Evolutionary conservation across 2,888 invertebrate genomes (phyloP).

Genomic region (Achlya flavicornis): DNA sequence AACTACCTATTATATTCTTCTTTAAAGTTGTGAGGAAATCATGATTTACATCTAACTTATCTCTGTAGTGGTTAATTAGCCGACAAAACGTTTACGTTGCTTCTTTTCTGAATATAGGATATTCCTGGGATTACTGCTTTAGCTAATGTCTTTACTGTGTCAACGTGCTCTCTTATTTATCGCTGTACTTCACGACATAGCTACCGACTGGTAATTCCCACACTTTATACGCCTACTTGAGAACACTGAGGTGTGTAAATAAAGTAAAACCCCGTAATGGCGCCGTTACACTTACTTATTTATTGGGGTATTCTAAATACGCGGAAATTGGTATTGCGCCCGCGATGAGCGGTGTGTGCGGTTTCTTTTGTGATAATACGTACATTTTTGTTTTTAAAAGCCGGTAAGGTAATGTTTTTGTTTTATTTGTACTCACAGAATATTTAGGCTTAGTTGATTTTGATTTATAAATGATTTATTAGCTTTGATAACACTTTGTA

Average conservation of each 20-base stretch:
- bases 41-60: too few relatives aligned
- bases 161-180: conserved; percentile 42
- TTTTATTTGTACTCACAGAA: conserved; percentile 5
- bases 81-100: too few relatives aligned
- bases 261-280: conserved; percentile 72
- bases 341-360: conserved; percentile 13
- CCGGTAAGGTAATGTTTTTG: conserved; percentile 8
- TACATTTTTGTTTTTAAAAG: conserved; percentile 1
- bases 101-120: too few relatives aligned
- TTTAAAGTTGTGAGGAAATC: too few relatives aligned
- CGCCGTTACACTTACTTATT: conserved; percentile 62
- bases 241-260: conserved; percentile 67
- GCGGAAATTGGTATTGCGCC: conserved; percentile 35
- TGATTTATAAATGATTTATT: background rate
- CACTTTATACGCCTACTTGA: conserved; percentile 64
- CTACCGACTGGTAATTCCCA: conserved; percentile 65
- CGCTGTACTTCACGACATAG: conserved; percentile 46
- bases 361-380: background rate
- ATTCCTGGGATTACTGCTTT: background rate
- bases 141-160: conserved; percentile 1
- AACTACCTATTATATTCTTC: too few relatives aligned
- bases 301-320: conserved; percentile 50
- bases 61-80: too few relatives aligned
- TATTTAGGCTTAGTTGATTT: background rate
- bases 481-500: background rate